Evolutionary conservation across 2,797 vertebrate genomes (phyloP), one percentile per base, ranked within the genome.

Genomic region (Sebastes itinus): DNA sequence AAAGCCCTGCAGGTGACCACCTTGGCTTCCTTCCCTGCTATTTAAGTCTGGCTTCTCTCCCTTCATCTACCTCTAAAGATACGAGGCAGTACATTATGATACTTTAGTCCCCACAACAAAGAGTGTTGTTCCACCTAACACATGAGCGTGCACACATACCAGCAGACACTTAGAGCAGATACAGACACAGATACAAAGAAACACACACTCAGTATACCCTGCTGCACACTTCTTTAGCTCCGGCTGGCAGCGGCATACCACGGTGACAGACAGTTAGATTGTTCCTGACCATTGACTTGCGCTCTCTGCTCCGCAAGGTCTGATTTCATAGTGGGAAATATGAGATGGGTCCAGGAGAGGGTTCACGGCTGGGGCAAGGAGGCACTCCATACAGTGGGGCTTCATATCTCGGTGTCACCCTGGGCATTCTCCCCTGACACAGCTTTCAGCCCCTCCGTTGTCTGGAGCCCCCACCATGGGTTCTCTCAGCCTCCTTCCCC

Each of bases 221-320:
- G 84, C 89, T 87, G 86, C 81, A 82, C 85, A 87, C 85, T 88
- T 86, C 78, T 83, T 63, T 54, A 85, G 87, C 86, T 87, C 81
- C 63, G 74, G 67, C 84, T 94, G 93, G 93, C 94, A 92, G 82
- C 32, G 20, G 88, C 83, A 87, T 85, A 65, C 83, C 86, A 35
- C 23, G 83, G 70, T 95, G 95, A 96, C 93, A 94, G 94, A 94
- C 95, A 93, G 89, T 95, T 94, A 92, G 93, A 96, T 96, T 96
- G 95, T 96, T 96, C 95, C 90, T 95, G 94, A 92, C 91, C 94
- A 94, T 88, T 93, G 94, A 94, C 91, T 94, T 94, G 93, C 86
- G 83, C 89, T 91, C 90, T 89, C 80, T 92, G 92, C 92, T 94
- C 93, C 84, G 88, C 83, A 70, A 94, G 95, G 87, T 96, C 94